Evolutionary conservation across 2,888 invertebrate genomes (phyloP), one percentile per base, ranked within the genome.

Genomic region (Thereva unica): DNA sequence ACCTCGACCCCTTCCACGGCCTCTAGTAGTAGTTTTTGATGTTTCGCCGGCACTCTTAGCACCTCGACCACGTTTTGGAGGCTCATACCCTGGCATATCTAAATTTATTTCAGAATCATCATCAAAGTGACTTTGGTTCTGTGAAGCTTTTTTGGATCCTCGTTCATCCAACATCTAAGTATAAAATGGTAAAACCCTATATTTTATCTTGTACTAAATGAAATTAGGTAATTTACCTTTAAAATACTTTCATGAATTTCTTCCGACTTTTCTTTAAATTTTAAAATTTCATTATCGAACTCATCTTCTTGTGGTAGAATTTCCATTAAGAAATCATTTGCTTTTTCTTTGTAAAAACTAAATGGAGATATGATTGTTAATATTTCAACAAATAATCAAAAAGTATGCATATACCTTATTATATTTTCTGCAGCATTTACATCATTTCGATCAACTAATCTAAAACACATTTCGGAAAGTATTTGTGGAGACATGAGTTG

Each of bases 401-500:
- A 6, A 8, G n/a, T 5, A 4, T 55, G 34, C 54, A 76, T 80
- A 76, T 76, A 86, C 86, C 81, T 78, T 3, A 85, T 77, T 61
- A 87, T 78, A 67, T 78, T 77, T 7, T 80, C 77, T 0, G 86
- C 83, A 0, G 87, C 86, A 68, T 85, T 84, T 8, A 73, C 75
- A 74, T 89, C 86, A 61, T 82, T 84, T 68, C 86, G 85, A 68
- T 89, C 87, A 0, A 92, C 86, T 76, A 83, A 86, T 69, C 86
- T 76, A 66, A 75, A 75, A 49, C 95, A 89, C 10, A 93, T 91
- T 76, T 90, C 89, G 3, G 90, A 89, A 71, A 96, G 81, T 1
- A 90, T 89, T 71, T 87, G 86, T 53, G 92, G 87, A 1, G 91
- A 87, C 44, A 96, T 82, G 49, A 94, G 83, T 66, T 85, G 82